Conservation (phyloP, 2,888 invertebrate species). For the Podotricha telesiphe region DNA sequence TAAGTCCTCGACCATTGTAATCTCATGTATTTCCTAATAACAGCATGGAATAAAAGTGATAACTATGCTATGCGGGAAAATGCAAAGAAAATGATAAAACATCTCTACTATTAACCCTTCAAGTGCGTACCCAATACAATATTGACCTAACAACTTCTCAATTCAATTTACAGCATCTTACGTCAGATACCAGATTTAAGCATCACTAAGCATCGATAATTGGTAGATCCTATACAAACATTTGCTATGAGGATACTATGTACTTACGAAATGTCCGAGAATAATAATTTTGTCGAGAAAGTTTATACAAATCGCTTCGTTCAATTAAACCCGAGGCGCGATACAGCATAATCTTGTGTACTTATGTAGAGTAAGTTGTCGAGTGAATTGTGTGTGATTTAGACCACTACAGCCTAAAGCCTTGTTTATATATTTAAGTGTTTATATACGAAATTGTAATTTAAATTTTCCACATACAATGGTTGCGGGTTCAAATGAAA, state of each 20-base stretch:
- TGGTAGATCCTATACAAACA: slow-evolving; percentile 78
- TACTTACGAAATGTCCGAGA: slow-evolving; percentile 52
- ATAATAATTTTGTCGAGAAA: slow-evolving; percentile 60
- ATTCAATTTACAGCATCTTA: slow-evolving; percentile 35
- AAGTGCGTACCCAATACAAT: slow-evolving; percentile 8
- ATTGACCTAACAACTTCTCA: slow-evolving; percentile 18
- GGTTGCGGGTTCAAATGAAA: background rate
- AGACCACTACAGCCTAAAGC: slow-evolving; percentile 41
- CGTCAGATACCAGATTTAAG: slow-evolving; percentile 60
- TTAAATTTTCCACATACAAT: slow-evolving; percentile 2
- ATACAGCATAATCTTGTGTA: slow-evolving; percentile 45
- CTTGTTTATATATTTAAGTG: slow-evolving; percentile 35
- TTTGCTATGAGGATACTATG: slow-evolving; percentile 58
- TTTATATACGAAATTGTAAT: slow-evolving; percentile 31
- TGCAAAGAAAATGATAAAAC: background rate
- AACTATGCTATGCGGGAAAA: no score
- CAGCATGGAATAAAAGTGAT: no score
- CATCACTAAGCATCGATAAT: slow-evolving; percentile 76
- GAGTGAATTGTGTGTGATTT: slow-evolving; percentile 55
- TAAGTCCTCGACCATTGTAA: no score
- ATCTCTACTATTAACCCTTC: background rate
- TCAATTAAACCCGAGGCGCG: slow-evolving; percentile 59
- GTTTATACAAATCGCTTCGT: slow-evolving; percentile 64
- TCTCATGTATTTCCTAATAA: no score
- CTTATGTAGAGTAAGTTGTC: slow-evolving; percentile 42